Base-by-base conservation (phyloP, 2,797 vertebrate genomes). In the Staurois parvus region DNA sequence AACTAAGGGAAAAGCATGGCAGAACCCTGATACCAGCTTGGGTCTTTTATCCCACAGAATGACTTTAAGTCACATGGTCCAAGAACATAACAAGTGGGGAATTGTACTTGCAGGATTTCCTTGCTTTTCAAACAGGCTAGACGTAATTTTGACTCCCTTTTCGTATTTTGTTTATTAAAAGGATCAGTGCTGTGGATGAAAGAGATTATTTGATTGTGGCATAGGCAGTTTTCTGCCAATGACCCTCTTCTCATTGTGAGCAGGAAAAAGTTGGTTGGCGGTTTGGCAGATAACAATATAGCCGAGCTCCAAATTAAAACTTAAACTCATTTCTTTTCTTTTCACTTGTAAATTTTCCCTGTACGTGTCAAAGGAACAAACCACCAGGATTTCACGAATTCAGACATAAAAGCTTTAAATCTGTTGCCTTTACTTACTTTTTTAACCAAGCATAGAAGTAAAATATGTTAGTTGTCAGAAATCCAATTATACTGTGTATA, bases 81-180 rank as follows among this genome's bases (percentile, higher is more conserved):
- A 83, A 79, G 93, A 94, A 97, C 92, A 93, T 94, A 95, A 97
- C 96, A 96, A 97, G 96, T 94, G 94, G 91, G 92, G 95, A 94
- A 97, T 97, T 98, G 97, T 97, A 89, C 92, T 93, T 88, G 5
- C 89, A 94, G 92, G 93, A 94, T 94, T 95, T 95, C 90, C 90
- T 92, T 91, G 93, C 92, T 93, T 93, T 96, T 95, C 92, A 93
- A 92, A 93, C 94, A 94, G 92, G 89, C 94, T 89, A 87, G 81
- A 93, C 82, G 91, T 93, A 94, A 95, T 95, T 95, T 94, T 92
- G 93, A 93, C 93, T 91, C 93, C 92, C 94, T 92, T 95, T 95
- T 94, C 91, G 91, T 92, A 94, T 93, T 94, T 95, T 95, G 94
- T 96, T 95, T 95, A 95, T 95, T 94, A 94, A 95, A 95, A 88